A percentile compares a stretch with the other conserved stretches of the same genome.
Evolutionary conservation across 2,888 invertebrate species (phyloP).

Genomic region (Syrista parreyssii): DNA sequence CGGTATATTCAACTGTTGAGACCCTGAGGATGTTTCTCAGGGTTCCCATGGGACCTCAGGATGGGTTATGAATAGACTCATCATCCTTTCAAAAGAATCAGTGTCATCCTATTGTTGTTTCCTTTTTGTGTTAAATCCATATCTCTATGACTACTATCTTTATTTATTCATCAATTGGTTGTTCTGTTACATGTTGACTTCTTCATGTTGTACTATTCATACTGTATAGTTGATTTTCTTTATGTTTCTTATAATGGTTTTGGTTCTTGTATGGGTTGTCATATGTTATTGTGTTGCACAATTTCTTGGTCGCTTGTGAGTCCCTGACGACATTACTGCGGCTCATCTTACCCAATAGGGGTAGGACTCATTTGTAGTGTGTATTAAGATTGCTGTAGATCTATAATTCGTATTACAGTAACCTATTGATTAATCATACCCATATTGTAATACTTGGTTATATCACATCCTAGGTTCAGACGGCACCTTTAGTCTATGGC

Average conservation of each 20-base stretch:
- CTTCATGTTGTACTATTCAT: not conserved
- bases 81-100: not conserved
- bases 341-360: not conserved
- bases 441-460: not conserved
- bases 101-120: not conserved
- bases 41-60: not conserved
- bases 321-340: not conserved
- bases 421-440: not conserved
- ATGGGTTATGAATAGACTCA: not conserved
- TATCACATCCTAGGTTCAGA: not conserved
- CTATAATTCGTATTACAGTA: not conserved
- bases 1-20: conserved; percentile 25
- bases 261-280: not conserved
- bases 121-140: not conserved
- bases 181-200: not conserved
- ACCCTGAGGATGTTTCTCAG: conserved; percentile 16
- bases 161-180: not conserved
- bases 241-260: not conserved
- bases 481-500: not conserved
- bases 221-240: not conserved
- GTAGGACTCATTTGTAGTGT: not conserved
- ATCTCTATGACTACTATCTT: not conserved
- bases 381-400: not conserved
- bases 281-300: not conserved
- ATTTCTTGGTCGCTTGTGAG: not conserved